Base-by-base conservation (phyloP, 1,140 invertebrate species). In the Dinoponera quadriceps region DNA sequence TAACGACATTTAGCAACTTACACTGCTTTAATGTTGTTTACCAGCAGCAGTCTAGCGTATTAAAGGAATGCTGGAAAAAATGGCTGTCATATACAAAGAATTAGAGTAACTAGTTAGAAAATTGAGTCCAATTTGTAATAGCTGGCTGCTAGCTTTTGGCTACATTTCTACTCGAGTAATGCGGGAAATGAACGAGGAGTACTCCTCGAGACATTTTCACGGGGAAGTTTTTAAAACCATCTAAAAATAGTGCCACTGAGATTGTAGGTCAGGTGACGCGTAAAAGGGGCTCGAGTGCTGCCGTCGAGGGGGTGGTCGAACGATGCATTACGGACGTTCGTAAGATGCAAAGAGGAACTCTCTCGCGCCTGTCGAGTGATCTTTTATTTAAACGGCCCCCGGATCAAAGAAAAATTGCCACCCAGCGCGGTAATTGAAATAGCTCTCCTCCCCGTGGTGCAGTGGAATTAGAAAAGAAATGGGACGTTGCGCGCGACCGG, bases 191-290 rank as follows among this genome's bases (percentile, higher is more conserved):
- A 84, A 29, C 81, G 57, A 20, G 49, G 78, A 13, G 48, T 20
- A 49, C 60, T 82, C 66, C 80, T 82, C 55, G 33, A 78, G 60
- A 88, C 80, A 44, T 85, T 80, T 69, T 25, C 57, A 77, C 49
- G 65, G 14, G 57, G n/a, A 71, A 65, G 84, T 68, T 82, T 89
- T 85, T 87, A 81, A 86, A 87, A 57, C 84, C 29, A 44, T 69
- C 88, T 90, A 90, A 90, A 90, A 90, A 90, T 90, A 90, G 82
- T 59, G 55, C 68, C 77, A 84, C 66, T 85, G 55, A 87, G 80
- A 90, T 90, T 90, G 85, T 90, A 85, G 88, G 86, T 90, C 89
- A 90, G 65, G 84, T 83, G 80, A 65, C 57, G 68, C 33, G 68
- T 90, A 89, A 90, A 90, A 90, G 85, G 38, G 51, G 54, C 68